A percentile compares a stretch with the other conserved stretches of the same genome.
phyloP scores from a whole-genome alignment of 2,888 invertebrate genomes.

The Onthophagus sagittarius region DNA sequence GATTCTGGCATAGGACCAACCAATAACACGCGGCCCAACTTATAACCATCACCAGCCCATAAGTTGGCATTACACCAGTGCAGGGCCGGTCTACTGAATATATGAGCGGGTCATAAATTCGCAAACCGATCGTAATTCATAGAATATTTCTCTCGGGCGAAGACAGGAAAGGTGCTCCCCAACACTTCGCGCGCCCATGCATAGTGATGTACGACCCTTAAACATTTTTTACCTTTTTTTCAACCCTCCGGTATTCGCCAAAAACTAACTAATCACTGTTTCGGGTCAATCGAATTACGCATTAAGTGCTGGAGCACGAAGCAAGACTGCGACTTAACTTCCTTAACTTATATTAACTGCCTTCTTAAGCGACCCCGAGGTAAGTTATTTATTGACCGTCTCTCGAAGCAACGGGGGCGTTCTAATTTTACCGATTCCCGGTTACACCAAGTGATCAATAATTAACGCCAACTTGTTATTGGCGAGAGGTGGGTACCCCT shows the following conservation, averaged over 20 bases:
- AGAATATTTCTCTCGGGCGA: slow-evolving; percentile 1
- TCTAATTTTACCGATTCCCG: background rate
- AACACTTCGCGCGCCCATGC: background rate
- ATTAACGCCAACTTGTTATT: background rate
- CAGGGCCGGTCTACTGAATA: slow-evolving; percentile 4
- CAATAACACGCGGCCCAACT: slow-evolving; percentile 6
- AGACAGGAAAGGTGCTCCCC: slow-evolving; percentile 6
- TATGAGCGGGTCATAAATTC: slow-evolving; percentile 10
- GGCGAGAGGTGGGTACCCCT: background rate
- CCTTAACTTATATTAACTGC: background rate
- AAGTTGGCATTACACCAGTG: slow-evolving; percentile 11
- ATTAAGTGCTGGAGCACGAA: background rate
- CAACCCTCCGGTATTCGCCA: no score
- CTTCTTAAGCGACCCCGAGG: background rate
- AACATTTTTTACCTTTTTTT: background rate
- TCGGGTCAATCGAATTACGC: background rate
- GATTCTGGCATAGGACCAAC: slow-evolving; percentile 6
- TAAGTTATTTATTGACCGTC: background rate
- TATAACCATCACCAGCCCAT: slow-evolving; percentile 10
- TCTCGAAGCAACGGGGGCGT: background rate
- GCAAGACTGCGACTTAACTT: background rate
- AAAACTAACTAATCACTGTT: background rate
- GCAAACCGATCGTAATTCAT: slow-evolving; percentile 1
- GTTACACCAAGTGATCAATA: background rate
- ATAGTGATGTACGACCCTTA: background rate